These are phyloP conservation scores for Paradisaea rubra DNA, from an alignment of 2,113 vertebrate species.

Conservation along the genomic window DNA sequence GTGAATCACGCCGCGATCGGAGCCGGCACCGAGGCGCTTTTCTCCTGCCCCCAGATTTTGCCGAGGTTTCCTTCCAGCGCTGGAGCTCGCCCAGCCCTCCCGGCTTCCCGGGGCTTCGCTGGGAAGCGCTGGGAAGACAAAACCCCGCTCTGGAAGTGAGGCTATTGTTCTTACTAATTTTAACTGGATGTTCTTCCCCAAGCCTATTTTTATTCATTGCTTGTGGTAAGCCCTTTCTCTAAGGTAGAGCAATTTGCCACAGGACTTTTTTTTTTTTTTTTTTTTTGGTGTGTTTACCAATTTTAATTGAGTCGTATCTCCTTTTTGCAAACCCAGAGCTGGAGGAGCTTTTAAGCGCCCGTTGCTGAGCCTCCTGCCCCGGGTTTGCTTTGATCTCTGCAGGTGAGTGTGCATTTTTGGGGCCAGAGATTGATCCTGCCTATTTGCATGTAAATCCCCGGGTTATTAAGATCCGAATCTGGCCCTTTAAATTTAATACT, in stretches of 20 bases:
- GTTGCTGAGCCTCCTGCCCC: not conserved
- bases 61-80: not conserved
- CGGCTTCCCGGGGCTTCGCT: slow-evolving; percentile 26
- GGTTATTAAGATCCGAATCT: slow-evolving; percentile 54
- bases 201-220: slow-evolving; percentile 60
- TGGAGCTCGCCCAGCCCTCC: slow-evolving; percentile 36
- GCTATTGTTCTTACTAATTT: slow-evolving; percentile 63
- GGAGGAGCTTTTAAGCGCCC: not conserved
- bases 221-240: slow-evolving; percentile 53
- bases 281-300: not conserved
- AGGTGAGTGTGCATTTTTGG: slow-evolving; percentile 1
- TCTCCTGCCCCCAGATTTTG: not conserved
- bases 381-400: slow-evolving; percentile 29
- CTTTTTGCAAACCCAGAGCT: not conserved
- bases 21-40: accelerated
- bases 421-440: slow-evolving; percentile 25
- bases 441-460: slow-evolving; percentile 33
- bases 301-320: slow-evolving; percentile 19
- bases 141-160: slow-evolving; percentile 40
- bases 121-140: slow-evolving; percentile 45
- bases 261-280: not conserved
- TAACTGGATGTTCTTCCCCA: slow-evolving; percentile 47
- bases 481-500: slow-evolving; percentile 58
- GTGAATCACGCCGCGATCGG: accelerated
- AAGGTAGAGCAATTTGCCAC: slow-evolving; percentile 57